Evolutionary conservation across 2,888 invertebrate genomes (phyloP).

Genomic region (Scaptomyza parva): DNA sequence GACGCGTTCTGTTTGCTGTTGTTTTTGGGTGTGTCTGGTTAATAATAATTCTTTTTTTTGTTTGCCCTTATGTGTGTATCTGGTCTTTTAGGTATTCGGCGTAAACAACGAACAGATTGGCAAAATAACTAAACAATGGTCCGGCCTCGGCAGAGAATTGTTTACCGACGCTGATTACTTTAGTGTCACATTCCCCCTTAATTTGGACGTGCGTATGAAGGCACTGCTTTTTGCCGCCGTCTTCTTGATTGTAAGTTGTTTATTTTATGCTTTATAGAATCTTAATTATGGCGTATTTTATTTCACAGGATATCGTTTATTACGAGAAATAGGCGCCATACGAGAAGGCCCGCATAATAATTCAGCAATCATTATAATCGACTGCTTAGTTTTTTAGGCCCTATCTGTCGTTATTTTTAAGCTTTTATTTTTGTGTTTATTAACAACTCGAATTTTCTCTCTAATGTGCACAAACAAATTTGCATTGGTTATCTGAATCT

Average conservation of each 20-base stretch:
- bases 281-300: neutral
- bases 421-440: conserved; percentile 14
- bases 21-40: conserved; percentile 15
- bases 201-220: conserved; percentile 92
- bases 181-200: conserved; percentile 93
- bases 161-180: conserved; percentile 94
- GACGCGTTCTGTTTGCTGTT: conserved; percentile 1
- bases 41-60: conserved; percentile 29
- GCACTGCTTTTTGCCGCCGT: conserved; percentile 91
- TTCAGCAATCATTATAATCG: conserved; percentile 26
- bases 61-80: conserved; percentile 12
- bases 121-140: conserved; percentile 94
- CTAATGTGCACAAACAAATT: conserved; percentile 7
- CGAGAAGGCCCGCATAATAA: conserved; percentile 1
- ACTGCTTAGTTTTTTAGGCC: conserved; percentile 49
- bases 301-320: conserved; percentile 44
- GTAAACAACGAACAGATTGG: conserved; percentile 91
- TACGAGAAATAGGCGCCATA: conserved; percentile 43
- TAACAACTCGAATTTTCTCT: conserved; percentile 19
- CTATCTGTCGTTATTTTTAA: conserved; percentile 29
- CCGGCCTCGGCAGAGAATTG: conserved; percentile 90
- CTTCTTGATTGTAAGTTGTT: conserved; percentile 90
- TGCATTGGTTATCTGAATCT: conserved; percentile 40
- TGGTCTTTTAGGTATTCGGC: conserved; percentile 87
- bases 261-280: neutral